Conservation (phyloP, 2,888 invertebrate genomes). For the Orchesellides sinensis region DNA sequence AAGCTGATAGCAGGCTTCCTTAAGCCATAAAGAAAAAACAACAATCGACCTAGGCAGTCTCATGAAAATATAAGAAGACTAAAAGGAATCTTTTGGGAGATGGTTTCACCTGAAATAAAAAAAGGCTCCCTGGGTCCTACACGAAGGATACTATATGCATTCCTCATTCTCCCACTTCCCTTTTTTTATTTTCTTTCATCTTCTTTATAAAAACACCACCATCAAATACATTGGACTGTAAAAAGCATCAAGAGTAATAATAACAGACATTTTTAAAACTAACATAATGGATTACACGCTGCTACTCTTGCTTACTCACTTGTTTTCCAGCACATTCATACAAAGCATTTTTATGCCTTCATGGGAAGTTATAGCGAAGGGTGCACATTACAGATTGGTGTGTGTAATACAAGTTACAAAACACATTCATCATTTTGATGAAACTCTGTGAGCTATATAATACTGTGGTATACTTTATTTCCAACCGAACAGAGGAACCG, state of each 20-base stretch:
- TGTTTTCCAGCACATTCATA: neutral
- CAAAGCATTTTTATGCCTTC: neutral
- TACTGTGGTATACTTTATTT: no score
- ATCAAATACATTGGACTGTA: constrained; percentile 18
- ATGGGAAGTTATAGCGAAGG: neutral
- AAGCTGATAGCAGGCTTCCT: neutral
- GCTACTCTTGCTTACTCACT: constrained; percentile 30
- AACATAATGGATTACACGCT: constrained; percentile 64
- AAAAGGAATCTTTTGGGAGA: constrained; percentile 10
- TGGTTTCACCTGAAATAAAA: constrained; percentile 21
- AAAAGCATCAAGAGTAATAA: constrained; percentile 47
- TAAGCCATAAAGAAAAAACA: constrained; percentile 40
- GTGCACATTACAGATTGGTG: constrained; percentile 22
- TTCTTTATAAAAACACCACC: constrained; percentile 37
- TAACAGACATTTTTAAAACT: constrained; percentile 62
- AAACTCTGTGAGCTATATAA: no score
- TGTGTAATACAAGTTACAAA: constrained; percentile 52
- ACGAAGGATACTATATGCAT: neutral
- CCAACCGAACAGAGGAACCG: no score
- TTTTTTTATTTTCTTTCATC: constrained; percentile 47
- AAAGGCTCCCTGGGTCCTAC: constrained; percentile 43
- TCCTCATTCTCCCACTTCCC: neutral
- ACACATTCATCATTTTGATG: constrained; percentile 60
- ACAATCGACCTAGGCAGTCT: constrained; percentile 58
- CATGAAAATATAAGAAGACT: neutral